Evolutionary conservation across 2,888 invertebrate species (phyloP).

Genomic region (Syrphus vitripennis): DNA sequence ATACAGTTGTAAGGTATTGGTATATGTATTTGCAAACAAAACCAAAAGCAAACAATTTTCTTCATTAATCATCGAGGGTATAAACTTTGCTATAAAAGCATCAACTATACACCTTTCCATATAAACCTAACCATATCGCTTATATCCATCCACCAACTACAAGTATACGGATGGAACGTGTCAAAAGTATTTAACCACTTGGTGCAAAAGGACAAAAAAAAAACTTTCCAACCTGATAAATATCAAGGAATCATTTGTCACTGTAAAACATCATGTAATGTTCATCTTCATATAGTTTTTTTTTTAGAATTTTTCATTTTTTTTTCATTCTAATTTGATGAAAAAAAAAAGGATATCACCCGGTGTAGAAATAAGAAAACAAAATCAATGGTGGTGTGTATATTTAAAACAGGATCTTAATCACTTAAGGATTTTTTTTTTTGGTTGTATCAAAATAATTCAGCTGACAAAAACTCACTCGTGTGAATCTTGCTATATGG

Average conservation of each 20-base stretch:
- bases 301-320: not conserved
- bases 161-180: not conserved
- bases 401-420: conserved; percentile 45
- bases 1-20: no score
- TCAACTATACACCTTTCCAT: conserved; percentile 23
- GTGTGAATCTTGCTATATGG: not conserved
- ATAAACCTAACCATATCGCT: not conserved
- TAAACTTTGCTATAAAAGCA: conserved; percentile 49
- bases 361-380: conserved; percentile 52
- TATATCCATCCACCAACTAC: not conserved
- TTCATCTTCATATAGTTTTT: conserved; percentile 5
- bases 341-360: conserved; percentile 38
- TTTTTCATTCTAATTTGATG: conserved; percentile 25
- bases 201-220: conserved; percentile 27
- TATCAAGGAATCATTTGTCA: conserved; percentile 68
- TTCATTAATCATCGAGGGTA: conserved; percentile 59
- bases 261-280: conserved; percentile 64
- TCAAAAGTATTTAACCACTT: conserved; percentile 69
- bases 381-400: not conserved
- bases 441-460: not conserved
- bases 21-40: not conserved
- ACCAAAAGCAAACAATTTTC: conserved; percentile 30
- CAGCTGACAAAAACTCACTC: not conserved
- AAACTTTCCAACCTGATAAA: conserved; percentile 56
- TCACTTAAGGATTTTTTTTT: conserved; percentile 11